Evolutionary conservation across 1,140 invertebrate genomes (phyloP).

Genomic region (Acyrthosiphon pisum): DNA sequence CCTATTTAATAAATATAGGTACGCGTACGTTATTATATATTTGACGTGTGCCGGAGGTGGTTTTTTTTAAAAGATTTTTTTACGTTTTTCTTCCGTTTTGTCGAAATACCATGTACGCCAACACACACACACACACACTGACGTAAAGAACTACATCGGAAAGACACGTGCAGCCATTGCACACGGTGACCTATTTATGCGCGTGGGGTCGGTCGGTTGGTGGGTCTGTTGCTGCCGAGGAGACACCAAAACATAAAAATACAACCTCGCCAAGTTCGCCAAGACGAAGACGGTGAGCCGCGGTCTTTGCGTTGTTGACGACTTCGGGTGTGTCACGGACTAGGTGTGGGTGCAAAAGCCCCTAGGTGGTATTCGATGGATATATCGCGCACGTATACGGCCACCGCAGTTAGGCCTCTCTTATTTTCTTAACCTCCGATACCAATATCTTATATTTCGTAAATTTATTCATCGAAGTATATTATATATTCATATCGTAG

Average conservation of each 20-base stretch:
- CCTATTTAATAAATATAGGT: background rate
- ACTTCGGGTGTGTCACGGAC: slow-evolving; percentile 38
- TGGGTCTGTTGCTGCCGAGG: background rate
- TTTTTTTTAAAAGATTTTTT: background rate
- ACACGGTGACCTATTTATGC: background rate
- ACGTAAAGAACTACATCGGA: background rate
- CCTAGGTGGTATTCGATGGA: background rate
- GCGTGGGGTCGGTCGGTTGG: background rate
- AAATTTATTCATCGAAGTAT: background rate
- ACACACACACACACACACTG: background rate
- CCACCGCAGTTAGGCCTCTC: background rate
- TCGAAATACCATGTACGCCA: background rate
- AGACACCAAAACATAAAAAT: background rate
- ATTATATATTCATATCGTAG: background rate
- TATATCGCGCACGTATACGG: background rate
- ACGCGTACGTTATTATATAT: background rate
- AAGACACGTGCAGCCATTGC: background rate
- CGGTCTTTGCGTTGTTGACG: background rate
- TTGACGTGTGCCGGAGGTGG: background rate
- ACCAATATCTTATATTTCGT: background rate
- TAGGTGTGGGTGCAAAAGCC: slow-evolving; percentile 17
- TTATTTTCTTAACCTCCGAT: background rate
- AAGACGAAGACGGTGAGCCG: background rate
- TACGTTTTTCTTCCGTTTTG: background rate
- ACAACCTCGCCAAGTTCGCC: background rate